Evolutionary conservation across 92 coral and sea anemone genomes (phyloP).

Genomic region (Ricordea florida): DNA sequence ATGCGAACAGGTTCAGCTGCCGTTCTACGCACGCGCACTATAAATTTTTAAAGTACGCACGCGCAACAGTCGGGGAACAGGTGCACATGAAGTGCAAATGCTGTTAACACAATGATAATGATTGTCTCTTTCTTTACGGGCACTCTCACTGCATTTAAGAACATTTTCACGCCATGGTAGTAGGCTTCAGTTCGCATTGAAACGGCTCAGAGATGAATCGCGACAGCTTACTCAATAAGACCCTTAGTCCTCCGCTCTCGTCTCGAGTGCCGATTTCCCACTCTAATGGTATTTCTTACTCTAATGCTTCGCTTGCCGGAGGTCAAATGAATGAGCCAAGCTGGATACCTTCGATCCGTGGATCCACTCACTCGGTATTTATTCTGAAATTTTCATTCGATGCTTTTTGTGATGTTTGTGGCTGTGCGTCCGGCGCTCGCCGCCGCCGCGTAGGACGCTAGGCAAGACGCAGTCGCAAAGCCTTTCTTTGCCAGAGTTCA

Average conservation of each 20-base stretch:
- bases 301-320: conserved; percentile 94
- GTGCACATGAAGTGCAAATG: conserved; percentile 99
- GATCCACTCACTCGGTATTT: conserved; percentile 99
- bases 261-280: conserved; percentile 79
- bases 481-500: conserved; percentile 26
- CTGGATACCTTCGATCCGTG: conserved; percentile 99
- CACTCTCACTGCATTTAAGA: conserved; percentile 99
- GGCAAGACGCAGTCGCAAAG: not conserved
- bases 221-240: conserved; percentile 94
- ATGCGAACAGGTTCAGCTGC: conserved; percentile 94
- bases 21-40: conserved; percentile 88
- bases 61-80: conserved; percentile 94
- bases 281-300: conserved; percentile 90
- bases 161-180: conserved; percentile 99
- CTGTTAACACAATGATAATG: conserved; percentile 99
- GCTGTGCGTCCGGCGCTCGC: conserved; percentile 13
- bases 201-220: conserved; percentile 94
- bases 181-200: conserved; percentile 90
- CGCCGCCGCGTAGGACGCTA: not conserved
- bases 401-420: conserved; percentile 35
- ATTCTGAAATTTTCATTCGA: conserved; percentile 56
- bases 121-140: conserved; percentile 99
- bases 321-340: conserved; percentile 94
- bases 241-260: conserved; percentile 92
- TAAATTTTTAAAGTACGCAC: conserved; percentile 87